Conservation (phyloP, 2,797 vertebrate species). For the Chiloscyllium punctatum region DNA sequence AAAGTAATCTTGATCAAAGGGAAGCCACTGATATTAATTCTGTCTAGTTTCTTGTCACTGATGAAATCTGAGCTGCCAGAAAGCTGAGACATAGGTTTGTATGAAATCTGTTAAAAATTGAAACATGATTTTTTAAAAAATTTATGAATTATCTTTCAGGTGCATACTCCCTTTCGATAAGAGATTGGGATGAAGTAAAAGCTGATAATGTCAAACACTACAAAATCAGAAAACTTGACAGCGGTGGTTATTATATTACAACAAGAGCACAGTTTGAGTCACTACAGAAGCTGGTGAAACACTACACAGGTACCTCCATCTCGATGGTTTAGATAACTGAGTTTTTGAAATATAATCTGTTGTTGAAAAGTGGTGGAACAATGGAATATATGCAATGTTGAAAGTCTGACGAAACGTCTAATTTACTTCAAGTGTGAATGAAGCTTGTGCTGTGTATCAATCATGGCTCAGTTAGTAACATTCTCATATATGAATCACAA, state of each 20-base stretch:
- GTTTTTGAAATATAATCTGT: not conserved
- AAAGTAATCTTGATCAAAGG: not conserved
- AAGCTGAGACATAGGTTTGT: not conserved
- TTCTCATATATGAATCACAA: no score
- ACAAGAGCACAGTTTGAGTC: constrained; percentile 88
- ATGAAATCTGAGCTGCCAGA: not conserved
- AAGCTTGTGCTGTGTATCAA: not conserved
- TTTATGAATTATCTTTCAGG: constrained; percentile 53
- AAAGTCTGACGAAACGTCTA: not conserved
- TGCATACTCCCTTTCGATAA: constrained; percentile 88
- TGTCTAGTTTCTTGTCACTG: not conserved
- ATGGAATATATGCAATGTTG: not conserved
- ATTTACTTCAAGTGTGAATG: not conserved
- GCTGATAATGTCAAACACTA: constrained; percentile 97
- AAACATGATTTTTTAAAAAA: not conserved
- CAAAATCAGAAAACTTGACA: constrained; percentile 94
- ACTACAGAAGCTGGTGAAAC: constrained; percentile 85
- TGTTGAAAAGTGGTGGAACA: not conserved
- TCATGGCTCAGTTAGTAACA: no score
- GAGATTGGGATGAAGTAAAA: constrained; percentile 86
- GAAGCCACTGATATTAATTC: not conserved
- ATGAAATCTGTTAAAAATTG: not conserved
- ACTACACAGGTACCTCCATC: constrained; percentile 75
- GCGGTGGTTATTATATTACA: constrained; percentile 90
- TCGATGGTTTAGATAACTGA: not conserved